A percentile compares a stretch with the other conserved stretches of the same genome.
Evolutionary conservation across 2,797 vertebrate species (phyloP).

Genomic region (Cossypha niveicapilla): DNA sequence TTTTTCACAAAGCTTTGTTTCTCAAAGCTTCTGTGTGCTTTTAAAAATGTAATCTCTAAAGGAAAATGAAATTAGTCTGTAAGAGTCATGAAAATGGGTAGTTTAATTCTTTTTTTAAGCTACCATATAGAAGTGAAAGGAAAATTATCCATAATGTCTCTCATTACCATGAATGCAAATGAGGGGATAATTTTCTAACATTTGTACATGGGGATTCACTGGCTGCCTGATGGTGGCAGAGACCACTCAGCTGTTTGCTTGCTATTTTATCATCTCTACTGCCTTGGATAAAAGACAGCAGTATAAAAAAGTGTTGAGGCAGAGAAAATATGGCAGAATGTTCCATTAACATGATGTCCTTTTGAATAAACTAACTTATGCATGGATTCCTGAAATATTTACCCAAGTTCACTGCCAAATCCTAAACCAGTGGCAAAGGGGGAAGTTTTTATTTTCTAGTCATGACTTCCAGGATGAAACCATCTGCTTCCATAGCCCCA

Average conservation of each 20-base stretch:
- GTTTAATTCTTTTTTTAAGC: background rate
- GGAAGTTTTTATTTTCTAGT: background rate
- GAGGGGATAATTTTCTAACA: background rate
- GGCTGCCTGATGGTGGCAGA: background rate
- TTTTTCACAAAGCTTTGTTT: background rate
- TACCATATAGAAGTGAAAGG: background rate
- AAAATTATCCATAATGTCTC: background rate
- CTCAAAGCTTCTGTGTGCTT: background rate
- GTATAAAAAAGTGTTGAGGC: background rate
- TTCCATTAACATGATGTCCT: background rate
- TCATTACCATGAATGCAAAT: background rate
- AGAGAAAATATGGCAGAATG: background rate
- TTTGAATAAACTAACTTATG: background rate
- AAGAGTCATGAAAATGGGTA: background rate
- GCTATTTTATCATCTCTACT: background rate
- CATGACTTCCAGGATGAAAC: background rate
- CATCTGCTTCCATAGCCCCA: background rate
- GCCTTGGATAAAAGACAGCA: background rate
- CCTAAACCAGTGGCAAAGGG: background rate
- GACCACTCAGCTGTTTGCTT: background rate
- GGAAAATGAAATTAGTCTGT: slow-evolving; percentile 11
- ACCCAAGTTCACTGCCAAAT: background rate
- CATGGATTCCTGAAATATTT: background rate
- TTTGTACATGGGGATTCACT: background rate
- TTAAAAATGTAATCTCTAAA: background rate